A percentile compares a stretch with the other conserved stretches of the same genome.
phyloP scores from a whole-genome alignment of 30 jellyfish, hydroid and myxozoan species.

The Phacellophora camtschatica region DNA sequence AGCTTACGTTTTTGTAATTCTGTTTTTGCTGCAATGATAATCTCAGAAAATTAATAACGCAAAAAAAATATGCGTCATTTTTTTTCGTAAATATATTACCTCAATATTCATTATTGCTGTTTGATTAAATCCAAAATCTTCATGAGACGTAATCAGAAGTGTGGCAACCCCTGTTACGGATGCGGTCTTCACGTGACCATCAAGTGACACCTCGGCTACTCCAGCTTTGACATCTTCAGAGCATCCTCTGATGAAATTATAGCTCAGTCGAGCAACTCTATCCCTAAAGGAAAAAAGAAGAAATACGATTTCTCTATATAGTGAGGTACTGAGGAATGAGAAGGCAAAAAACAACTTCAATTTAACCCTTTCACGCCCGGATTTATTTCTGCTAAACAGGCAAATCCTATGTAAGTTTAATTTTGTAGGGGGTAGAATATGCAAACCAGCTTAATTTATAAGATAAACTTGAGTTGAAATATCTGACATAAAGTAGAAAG shows the following conservation, averaged over 20 bases:
- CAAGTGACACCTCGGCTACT: slow-evolving; percentile 28
- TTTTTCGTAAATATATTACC: too few relatives aligned
- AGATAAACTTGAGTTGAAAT: too few relatives aligned
- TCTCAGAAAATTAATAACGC: not conserved
- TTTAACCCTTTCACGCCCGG: too few relatives aligned
- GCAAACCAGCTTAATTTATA: too few relatives aligned
- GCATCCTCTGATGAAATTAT: slow-evolving; percentile 43
- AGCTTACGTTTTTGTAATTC: too few relatives aligned
- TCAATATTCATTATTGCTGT: slow-evolving; percentile 80
- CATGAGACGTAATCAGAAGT: slow-evolving; percentile 79
- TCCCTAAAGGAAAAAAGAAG: slow-evolving; percentile 21
- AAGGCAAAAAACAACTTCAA: not conserved
- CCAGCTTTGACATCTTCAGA: slow-evolving; percentile 8
- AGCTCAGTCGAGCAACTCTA: slow-evolving; percentile 57
- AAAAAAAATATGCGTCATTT: not conserved
- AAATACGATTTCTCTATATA: not conserved
- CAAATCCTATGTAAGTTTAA: too few relatives aligned
- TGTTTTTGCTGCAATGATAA: too few relatives aligned
- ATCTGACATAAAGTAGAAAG: too few relatives aligned
- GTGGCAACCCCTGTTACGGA: slow-evolving; percentile 79
- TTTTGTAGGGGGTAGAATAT: too few relatives aligned
- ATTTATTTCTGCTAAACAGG: too few relatives aligned
- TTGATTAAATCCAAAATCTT: slow-evolving; percentile 87
- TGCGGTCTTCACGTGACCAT: slow-evolving; percentile 67
- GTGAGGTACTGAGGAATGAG: not conserved